These are phyloP conservation scores for Dynastes hyllus DNA, from an alignment of 2,888 invertebrate species.

Conservation along the genomic window DNA sequence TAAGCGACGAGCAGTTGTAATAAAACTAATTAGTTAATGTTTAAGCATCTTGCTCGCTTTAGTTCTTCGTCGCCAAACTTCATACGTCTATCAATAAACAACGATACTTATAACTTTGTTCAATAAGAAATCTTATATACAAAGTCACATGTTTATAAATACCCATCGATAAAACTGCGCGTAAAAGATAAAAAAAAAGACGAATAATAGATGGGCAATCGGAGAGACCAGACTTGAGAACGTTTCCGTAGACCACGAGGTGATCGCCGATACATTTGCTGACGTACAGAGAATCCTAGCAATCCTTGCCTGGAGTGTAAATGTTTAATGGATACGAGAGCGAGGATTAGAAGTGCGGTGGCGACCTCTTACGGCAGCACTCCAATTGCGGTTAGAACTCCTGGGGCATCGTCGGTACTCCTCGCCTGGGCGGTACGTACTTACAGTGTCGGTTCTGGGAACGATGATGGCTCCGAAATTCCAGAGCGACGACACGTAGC, in stretches of 20 bases:
- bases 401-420: slow-evolving; percentile 49
- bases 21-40: too few species aligned
- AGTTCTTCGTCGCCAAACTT: too few species aligned
- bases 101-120: too few species aligned
- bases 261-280: slow-evolving; percentile 46
- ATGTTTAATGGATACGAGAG: slow-evolving; percentile 71
- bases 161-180: not conserved
- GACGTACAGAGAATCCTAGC: slow-evolving; percentile 60
- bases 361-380: slow-evolving; percentile 65
- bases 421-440: slow-evolving; percentile 34
- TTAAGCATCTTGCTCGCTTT: too few species aligned
- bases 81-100: too few species aligned
- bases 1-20: too few species aligned
- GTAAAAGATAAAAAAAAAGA: not conserved
- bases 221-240: not conserved
- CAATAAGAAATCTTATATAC: too few species aligned
- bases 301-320: slow-evolving; percentile 69
- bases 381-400: slow-evolving; percentile 66
- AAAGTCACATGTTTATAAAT: too few species aligned
- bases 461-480: slow-evolving; percentile 9
- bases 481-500: slow-evolving; percentile 9
- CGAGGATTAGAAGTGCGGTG: slow-evolving; percentile 67
- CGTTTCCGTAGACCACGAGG: slow-evolving; percentile 52
- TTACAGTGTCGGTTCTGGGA: slow-evolving; percentile 8
- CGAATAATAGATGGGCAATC: too few species aligned